Conservation (phyloP, 64 coral and sea anemone genomes). For the Exaiptasia diaphana region DNA sequence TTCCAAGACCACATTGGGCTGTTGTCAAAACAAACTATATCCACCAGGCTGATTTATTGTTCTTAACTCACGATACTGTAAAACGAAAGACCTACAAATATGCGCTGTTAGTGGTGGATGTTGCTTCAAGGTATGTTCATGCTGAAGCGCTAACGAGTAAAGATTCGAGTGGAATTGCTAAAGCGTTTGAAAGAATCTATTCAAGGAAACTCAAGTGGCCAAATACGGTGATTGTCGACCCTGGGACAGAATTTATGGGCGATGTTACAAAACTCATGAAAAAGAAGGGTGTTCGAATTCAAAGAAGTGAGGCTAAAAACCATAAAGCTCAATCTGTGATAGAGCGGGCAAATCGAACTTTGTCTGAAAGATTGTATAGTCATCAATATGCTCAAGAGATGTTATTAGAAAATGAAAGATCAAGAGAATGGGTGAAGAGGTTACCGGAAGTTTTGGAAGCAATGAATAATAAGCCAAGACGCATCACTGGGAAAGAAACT, state of each 20-base stretch:
- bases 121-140: conserved; percentile 33
- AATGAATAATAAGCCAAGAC: conserved; percentile 24
- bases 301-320: background rate
- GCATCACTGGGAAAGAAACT: conserved; percentile 49
- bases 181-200: background rate
- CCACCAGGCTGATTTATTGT: conserved; percentile 56
- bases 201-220: conserved; percentile 21
- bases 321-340: background rate
- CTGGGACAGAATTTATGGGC: conserved; percentile 14
- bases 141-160: background rate
- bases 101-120: conserved; percentile 18
- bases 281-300: background rate
- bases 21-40: conserved; percentile 27
- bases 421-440: conserved; percentile 50
- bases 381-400: conserved; percentile 45
- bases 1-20: background rate
- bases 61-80: conserved; percentile 46
- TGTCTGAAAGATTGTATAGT: conserved; percentile 17
- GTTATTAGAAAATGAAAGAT: background rate
- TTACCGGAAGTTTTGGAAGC: conserved; percentile 30
- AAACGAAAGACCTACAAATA: conserved; percentile 35
- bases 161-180: background rate
- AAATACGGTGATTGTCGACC: background rate
- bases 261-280: background rate
- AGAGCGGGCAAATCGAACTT: conserved; percentile 6